Conservation (phyloP, 2,797 vertebrate genomes). For the Anas acuta region DNA sequence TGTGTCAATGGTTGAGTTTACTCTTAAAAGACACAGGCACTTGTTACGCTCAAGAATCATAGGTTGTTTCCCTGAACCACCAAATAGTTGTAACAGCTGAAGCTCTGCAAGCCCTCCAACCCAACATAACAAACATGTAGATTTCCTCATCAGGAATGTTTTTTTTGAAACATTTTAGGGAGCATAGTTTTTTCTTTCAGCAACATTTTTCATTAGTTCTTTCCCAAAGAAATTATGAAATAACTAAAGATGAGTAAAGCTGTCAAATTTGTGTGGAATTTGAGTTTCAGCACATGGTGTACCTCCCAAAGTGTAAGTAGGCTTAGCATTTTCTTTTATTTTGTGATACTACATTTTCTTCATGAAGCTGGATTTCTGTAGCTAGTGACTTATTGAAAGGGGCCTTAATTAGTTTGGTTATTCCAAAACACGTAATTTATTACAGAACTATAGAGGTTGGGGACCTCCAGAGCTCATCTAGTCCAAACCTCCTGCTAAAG, state of each 20-base stretch:
- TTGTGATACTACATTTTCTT: background rate
- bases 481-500: background rate
- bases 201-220: background rate
- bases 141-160: background rate
- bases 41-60: background rate
- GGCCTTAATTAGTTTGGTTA: background rate
- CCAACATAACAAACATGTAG: background rate
- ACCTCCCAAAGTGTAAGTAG: background rate
- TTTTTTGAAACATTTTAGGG: background rate
- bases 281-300: background rate
- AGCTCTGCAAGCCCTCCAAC: background rate
- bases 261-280: background rate
- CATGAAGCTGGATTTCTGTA: background rate
- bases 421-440: background rate
- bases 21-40: background rate
- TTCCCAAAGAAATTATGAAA: background rate
- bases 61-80: background rate
- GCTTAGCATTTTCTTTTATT: background rate
- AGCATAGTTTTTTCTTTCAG: background rate
- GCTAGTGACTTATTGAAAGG: background rate
- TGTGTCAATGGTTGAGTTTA: background rate
- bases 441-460: background rate
- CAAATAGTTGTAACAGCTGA: background rate
- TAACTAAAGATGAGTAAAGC: background rate
- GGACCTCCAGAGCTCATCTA: background rate